Evolutionary conservation across 64 coral and sea anemone species (phyloP).

Genomic region (Astreopora myriophthalma): DNA sequence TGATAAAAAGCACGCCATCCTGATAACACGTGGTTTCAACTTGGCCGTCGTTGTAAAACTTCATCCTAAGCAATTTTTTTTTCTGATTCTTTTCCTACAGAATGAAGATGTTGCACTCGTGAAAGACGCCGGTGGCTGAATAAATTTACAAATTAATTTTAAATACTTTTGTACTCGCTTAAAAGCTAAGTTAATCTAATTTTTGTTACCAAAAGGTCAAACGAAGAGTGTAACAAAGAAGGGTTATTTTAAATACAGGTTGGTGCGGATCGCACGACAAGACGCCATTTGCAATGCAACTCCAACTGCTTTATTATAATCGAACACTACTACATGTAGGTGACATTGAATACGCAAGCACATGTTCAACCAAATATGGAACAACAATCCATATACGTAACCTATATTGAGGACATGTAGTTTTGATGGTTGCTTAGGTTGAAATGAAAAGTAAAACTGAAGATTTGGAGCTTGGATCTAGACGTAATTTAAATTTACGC

Average conservation of each 20-base stretch:
- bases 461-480: neutral
- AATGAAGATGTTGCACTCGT: neutral
- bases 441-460: neutral
- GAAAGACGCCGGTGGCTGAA: constrained; percentile 14
- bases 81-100: constrained; percentile 27
- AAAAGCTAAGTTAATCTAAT: neutral
- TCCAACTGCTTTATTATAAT: too few relatives aligned
- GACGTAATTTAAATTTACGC: neutral
- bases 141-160: constrained; percentile 29
- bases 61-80: neutral
- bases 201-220: neutral
- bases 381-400: too few relatives aligned
- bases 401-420: neutral
- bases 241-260: neutral
- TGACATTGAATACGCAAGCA: too few relatives aligned
- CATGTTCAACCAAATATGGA: too few relatives aligned
- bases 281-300: too few relatives aligned
- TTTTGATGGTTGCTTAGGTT: neutral
- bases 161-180: constrained; percentile 36
- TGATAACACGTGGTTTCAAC: neutral
- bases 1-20: neutral
- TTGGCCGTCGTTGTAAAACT: neutral
- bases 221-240: neutral
- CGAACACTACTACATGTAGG: too few relatives aligned
- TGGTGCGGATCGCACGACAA: too few relatives aligned